A percentile compares a stretch with the other conserved stretches of the same genome.
Conservation (phyloP, 2,888 invertebrate species). For the Drosophila koepferae region DNA sequence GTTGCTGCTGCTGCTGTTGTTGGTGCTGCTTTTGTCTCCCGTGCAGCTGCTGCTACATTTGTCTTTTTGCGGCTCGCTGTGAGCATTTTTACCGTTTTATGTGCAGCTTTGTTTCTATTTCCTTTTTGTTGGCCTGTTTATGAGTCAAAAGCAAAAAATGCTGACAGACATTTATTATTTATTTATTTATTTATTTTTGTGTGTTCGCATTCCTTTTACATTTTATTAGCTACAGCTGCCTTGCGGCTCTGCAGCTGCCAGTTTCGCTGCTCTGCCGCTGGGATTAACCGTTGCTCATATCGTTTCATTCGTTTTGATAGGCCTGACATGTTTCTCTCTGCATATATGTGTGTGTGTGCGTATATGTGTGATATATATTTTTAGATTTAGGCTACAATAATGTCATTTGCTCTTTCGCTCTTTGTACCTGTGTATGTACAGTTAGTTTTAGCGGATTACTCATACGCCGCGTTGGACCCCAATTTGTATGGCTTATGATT, state of each 20-base stretch:
- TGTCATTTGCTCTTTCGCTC: constrained; percentile 13
- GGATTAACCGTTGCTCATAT: constrained; percentile 61
- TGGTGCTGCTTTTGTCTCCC: constrained; percentile 25
- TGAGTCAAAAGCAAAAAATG: constrained; percentile 50
- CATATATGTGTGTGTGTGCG: background rate
- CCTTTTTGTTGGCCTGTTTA: constrained; percentile 40
- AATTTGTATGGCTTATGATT: constrained; percentile 7
- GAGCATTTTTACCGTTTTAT: constrained; percentile 17
- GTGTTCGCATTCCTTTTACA: constrained; percentile 44
- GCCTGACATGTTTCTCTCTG: background rate
- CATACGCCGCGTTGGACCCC: constrained; percentile 34
- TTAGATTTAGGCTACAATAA: constrained; percentile 5
- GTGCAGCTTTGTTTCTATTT: constrained; percentile 32
- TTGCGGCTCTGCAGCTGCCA: constrained; percentile 9
- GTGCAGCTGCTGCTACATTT: constrained; percentile 52
- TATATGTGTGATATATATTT: background rate
- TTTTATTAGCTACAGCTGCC: constrained; percentile 48
- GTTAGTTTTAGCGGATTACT: constrained; percentile 26
- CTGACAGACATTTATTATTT: constrained; percentile 56
- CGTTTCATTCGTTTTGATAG: constrained; percentile 21
- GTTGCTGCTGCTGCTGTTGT: background rate
- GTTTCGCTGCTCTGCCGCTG: constrained; percentile 16
- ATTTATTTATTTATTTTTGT: constrained; percentile 37
- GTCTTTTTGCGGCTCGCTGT: constrained; percentile 13
- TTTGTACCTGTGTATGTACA: background rate